These are phyloP conservation scores for Drosophila equinoxialis DNA, from an alignment of 1,140 invertebrate genomes.

Conservation along the genomic window DNA sequence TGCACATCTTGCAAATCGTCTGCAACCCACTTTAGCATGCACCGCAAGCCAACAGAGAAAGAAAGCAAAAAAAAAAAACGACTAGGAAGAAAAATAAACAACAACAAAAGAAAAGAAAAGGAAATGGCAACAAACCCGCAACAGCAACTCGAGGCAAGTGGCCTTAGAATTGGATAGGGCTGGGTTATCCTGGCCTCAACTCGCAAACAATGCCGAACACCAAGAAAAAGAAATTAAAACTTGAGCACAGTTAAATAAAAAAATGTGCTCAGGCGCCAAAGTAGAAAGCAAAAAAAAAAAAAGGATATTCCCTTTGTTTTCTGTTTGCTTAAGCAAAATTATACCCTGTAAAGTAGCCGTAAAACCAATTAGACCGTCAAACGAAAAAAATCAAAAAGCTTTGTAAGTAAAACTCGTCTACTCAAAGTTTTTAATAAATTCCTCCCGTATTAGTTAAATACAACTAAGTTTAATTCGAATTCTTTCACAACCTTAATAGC, in stretches of 20 bases:
- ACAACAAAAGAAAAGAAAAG: constrained; percentile 55
- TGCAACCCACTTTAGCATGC: constrained; percentile 72
- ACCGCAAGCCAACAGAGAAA: constrained; percentile 48
- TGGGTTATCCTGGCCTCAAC: constrained; percentile 11
- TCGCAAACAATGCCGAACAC: constrained; percentile 64
- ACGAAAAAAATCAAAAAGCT: background rate
- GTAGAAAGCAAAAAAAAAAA: constrained; percentile 7
- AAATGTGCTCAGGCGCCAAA: constrained; percentile 30
- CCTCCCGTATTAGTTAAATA: too few relatives aligned
- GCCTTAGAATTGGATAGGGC: constrained; percentile 17
- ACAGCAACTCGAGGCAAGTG: constrained; percentile 71
- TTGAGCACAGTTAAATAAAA: constrained; percentile 72
- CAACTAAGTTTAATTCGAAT: too few relatives aligned
- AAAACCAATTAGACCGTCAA: too few relatives aligned
- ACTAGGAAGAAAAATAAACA: constrained; percentile 62
- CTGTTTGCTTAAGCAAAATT: background rate
- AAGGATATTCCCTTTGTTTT: constrained; percentile 18
- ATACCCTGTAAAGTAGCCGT: background rate
- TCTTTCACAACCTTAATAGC: too few relatives aligned
- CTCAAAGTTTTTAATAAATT: too few relatives aligned
- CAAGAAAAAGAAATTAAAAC: constrained; percentile 77
- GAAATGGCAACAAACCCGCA: constrained; percentile 72
- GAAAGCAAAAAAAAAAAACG: constrained; percentile 55
- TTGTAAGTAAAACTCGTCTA: too few relatives aligned
- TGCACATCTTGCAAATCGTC: constrained; percentile 18